Percentiles rank a stretch among this genome's conserved stretches.
phyloP scores from a whole-genome alignment of 2,888 invertebrate species.

The Philonicus albiceps region DNA sequence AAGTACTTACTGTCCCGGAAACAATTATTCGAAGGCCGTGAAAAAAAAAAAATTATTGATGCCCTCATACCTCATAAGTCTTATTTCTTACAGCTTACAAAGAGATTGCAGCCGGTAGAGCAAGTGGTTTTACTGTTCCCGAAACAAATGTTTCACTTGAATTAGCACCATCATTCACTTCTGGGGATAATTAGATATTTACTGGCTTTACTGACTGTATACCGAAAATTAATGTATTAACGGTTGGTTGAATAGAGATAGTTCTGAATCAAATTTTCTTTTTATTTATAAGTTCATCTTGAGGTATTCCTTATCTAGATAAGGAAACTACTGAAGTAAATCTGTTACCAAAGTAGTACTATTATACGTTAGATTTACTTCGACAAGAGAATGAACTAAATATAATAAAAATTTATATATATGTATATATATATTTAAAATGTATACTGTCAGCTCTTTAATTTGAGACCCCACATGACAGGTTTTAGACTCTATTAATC shows the following conservation, averaged over 20 bases:
- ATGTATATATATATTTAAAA: background rate
- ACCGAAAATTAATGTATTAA: background rate
- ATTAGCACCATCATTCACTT: background rate
- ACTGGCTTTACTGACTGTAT: background rate
- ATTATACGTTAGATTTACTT: too few species aligned
- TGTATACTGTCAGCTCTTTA: background rate
- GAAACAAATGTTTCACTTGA: background rate
- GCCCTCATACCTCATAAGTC: background rate
- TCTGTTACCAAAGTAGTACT: too few species aligned
- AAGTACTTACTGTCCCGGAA: background rate
- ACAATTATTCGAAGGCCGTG: conserved; percentile 2
- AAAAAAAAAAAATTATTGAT: background rate
- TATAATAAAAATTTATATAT: too few species aligned
- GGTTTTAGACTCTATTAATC: too few species aligned
- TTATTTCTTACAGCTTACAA: background rate
- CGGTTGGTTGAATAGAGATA: background rate
- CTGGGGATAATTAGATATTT: background rate
- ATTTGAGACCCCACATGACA: background rate
- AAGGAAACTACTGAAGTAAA: background rate
- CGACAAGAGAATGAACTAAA: too few species aligned
- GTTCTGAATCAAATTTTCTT: background rate
- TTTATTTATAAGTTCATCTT: background rate
- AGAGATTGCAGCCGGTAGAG: background rate
- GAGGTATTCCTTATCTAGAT: background rate
- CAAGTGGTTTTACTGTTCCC: background rate